These are phyloP conservation scores for Antheraea pernyi DNA, from an alignment of 1,140 invertebrate species.

Conservation along the genomic window DNA sequence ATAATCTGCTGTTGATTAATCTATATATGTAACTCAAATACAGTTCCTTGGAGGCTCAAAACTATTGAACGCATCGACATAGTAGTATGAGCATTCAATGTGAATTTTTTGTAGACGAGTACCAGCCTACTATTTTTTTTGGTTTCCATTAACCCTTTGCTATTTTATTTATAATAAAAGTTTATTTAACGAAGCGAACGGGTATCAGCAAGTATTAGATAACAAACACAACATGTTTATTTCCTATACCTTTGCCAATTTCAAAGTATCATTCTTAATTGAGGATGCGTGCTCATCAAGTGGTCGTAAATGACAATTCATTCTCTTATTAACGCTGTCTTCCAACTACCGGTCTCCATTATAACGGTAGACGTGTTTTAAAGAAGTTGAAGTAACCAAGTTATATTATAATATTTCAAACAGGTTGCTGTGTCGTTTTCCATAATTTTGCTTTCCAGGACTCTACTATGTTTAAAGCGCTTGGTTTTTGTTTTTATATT, in stretches of 20 bases:
- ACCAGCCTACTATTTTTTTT: too few relatives aligned
- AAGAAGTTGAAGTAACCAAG: background rate
- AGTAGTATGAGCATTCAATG: too few relatives aligned
- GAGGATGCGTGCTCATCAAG: background rate
- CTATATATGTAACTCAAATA: too few relatives aligned
- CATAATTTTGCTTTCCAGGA: background rate
- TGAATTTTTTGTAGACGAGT: too few relatives aligned
- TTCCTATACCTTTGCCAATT: background rate
- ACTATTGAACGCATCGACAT: too few relatives aligned
- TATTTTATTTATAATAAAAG: too few relatives aligned
- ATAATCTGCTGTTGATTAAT: too few relatives aligned
- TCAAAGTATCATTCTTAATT: background rate
- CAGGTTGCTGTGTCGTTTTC: background rate
- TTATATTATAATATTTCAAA: background rate
- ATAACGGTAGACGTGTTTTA: background rate
- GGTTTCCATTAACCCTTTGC: too few relatives aligned
- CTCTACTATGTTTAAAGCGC: background rate
- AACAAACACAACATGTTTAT: background rate
- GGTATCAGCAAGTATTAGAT: too few relatives aligned
- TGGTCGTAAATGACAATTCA: background rate
- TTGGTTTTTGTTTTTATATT: background rate
- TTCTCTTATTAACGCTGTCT: background rate
- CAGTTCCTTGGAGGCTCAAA: too few relatives aligned
- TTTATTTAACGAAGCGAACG: too few relatives aligned
- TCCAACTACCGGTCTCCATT: background rate